These are phyloP conservation scores for Hyla sarda DNA, from an alignment of 2,113 vertebrate genomes.

Conservation along the genomic window DNA sequence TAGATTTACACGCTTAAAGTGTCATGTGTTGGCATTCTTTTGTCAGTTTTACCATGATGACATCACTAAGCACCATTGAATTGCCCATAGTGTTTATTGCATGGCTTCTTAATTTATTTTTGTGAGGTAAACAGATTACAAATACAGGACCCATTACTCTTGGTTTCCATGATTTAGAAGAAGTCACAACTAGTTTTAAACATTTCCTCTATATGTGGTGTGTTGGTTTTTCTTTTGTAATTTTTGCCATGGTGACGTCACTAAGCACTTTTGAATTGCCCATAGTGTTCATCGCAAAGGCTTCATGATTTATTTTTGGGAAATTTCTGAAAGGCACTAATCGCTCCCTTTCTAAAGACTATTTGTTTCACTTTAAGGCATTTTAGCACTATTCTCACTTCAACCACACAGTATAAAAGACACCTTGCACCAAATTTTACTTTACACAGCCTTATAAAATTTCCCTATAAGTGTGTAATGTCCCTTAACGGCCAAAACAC, in stretches of 20 bases:
- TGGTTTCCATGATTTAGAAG: too few relatives aligned
- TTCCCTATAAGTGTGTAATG: constrained; percentile 37
- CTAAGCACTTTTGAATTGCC: neutral
- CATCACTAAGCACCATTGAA: neutral
- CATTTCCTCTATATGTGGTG: too few relatives aligned
- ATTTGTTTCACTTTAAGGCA: neutral
- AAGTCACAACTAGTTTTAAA: too few relatives aligned
- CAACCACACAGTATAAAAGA: constrained; percentile 21
- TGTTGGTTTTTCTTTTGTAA: neutral
- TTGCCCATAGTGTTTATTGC: neutral
- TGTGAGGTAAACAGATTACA: neutral
- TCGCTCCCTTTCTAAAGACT: neutral
- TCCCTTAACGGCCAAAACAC: constrained; percentile 31
- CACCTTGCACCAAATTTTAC: constrained; percentile 19
- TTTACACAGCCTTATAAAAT: constrained; percentile 23
- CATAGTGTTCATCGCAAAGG: neutral
- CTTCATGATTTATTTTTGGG: neutral
- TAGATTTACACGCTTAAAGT: too few relatives aligned
- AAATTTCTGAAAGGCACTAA: neutral
- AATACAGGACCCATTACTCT: too few relatives aligned
- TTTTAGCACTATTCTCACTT: constrained; percentile 19
- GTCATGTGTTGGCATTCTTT: neutral
- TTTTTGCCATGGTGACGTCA: neutral
- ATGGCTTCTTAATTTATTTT: neutral
- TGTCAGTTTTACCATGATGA: neutral